Conservation (phyloP, 2,113 vertebrate genomes). For the Passer domesticus region DNA sequence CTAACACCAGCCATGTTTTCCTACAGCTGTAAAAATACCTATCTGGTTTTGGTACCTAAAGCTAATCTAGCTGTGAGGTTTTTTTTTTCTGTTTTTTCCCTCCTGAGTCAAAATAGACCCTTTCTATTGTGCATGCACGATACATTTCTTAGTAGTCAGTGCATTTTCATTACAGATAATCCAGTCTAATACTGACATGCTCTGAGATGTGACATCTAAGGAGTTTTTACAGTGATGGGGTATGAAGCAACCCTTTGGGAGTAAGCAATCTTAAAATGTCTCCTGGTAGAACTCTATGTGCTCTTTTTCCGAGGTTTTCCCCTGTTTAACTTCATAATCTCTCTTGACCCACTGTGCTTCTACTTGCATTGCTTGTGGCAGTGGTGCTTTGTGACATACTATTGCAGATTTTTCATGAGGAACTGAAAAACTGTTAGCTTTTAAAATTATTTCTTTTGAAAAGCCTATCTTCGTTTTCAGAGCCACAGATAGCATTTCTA, state of each 20-base stretch:
- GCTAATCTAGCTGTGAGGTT: not conserved
- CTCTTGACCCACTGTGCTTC: not conserved
- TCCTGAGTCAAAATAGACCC: not conserved
- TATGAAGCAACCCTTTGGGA: not conserved
- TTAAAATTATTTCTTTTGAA: not conserved
- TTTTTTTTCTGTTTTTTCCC: not conserved
- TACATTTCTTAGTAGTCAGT: not conserved
- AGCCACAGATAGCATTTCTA: not conserved
- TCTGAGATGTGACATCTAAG: not conserved
- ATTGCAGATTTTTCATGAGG: not conserved
- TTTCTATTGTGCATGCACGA: not conserved
- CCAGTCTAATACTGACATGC: not conserved
- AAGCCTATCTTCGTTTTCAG: not conserved
- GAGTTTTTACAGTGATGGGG: not conserved
- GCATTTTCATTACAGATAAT: not conserved
- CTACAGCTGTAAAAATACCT: not conserved
- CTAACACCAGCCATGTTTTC: not conserved
- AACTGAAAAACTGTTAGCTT: not conserved
- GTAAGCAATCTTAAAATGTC: not conserved
- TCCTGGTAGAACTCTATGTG: not conserved
- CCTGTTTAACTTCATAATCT: not conserved
- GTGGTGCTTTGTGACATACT: not conserved
- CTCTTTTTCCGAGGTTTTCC: not conserved
- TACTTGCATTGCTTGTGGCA: not conserved
- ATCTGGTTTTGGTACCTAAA: not conserved